Conservation (phyloP, 2,888 invertebrate genomes). For the Apotomis betuletana region DNA sequence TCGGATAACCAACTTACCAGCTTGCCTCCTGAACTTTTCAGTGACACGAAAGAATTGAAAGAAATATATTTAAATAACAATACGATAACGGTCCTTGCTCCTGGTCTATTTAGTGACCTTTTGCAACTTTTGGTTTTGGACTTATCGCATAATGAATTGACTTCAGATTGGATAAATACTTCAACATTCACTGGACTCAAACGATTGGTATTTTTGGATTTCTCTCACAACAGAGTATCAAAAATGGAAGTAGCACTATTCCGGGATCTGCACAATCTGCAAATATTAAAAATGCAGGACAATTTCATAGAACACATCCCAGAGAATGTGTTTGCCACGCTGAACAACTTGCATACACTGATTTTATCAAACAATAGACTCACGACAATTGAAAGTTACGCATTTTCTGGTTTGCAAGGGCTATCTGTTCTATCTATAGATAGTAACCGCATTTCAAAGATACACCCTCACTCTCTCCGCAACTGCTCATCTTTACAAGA, state of each 20-base stretch:
- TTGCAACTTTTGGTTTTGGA: slow-evolving; percentile 90
- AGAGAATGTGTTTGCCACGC: slow-evolving; percentile 90
- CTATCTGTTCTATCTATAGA: slow-evolving; percentile 90
- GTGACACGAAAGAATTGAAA: slow-evolving; percentile 89
- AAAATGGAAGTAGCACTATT: slow-evolving; percentile 90
- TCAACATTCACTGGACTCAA: slow-evolving; percentile 91
- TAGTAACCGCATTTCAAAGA: slow-evolving; percentile 89
- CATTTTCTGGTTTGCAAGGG: slow-evolving; percentile 89
- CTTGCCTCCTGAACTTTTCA: slow-evolving; percentile 91
- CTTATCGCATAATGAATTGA: slow-evolving; percentile 90
- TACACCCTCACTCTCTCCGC: slow-evolving; percentile 89
- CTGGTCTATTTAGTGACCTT: slow-evolving; percentile 90
- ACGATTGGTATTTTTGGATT: slow-evolving; percentile 89
- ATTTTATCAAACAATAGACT: slow-evolving; percentile 92
- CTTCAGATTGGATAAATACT: slow-evolving; percentile 92
- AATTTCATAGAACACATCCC: slow-evolving; percentile 90
- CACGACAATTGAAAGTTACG: slow-evolving; percentile 88
- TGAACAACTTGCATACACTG: slow-evolving; percentile 91
- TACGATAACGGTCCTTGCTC: slow-evolving; percentile 90
- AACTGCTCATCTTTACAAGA: slow-evolving; percentile 92
- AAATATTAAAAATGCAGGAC: slow-evolving; percentile 91
- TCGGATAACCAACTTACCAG: slow-evolving; percentile 91
- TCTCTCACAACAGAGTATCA: slow-evolving; percentile 89
- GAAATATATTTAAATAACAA: slow-evolving; percentile 93
- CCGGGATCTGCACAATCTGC: slow-evolving; percentile 90